Percentiles rank a stretch among this genome's conserved stretches.
Evolutionary conservation across 2,888 invertebrate genomes (phyloP).

Genomic region (Hemicrepidius hirtus): DNA sequence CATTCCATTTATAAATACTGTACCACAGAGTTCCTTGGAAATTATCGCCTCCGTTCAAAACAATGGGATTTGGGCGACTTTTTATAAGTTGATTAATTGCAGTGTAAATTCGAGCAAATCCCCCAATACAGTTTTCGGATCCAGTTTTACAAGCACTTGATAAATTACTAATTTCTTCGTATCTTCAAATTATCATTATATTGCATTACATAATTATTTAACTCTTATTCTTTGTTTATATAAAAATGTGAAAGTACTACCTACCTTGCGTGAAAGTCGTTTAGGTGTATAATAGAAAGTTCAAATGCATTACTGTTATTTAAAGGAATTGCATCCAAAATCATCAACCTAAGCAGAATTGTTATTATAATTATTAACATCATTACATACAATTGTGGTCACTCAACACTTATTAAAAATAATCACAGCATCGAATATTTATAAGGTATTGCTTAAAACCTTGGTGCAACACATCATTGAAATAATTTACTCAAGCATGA

Average conservation of each 20-base stretch:
- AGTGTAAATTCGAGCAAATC: constrained; percentile 79
- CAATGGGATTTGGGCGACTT: constrained; percentile 77
- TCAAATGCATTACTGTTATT: constrained; percentile 65
- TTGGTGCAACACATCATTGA: constrained; percentile 1
- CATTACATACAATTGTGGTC: background rate
- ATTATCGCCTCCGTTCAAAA: constrained; percentile 89
- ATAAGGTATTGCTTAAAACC: background rate
- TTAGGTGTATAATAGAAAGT: constrained; percentile 76
- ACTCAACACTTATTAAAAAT: background rate
- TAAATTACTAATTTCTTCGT: constrained; percentile 74
- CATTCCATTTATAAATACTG: constrained; percentile 82
- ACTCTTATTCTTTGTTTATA: background rate
- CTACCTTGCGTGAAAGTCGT: constrained; percentile 77
- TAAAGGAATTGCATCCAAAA: background rate
- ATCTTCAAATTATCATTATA: constrained; percentile 67
- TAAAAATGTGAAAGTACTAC: constrained; percentile 51
- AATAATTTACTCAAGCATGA: constrained; percentile 1
- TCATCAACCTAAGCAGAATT: background rate
- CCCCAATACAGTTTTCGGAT: constrained; percentile 78
- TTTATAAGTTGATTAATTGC: constrained; percentile 73
- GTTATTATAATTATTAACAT: background rate
- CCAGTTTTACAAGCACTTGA: constrained; percentile 74
- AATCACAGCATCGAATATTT: background rate
- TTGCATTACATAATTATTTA: background rate
- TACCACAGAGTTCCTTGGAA: constrained; percentile 93